Conservation (phyloP, 1,140 invertebrate species). For the Teleogryllus occipitalis region DNA sequence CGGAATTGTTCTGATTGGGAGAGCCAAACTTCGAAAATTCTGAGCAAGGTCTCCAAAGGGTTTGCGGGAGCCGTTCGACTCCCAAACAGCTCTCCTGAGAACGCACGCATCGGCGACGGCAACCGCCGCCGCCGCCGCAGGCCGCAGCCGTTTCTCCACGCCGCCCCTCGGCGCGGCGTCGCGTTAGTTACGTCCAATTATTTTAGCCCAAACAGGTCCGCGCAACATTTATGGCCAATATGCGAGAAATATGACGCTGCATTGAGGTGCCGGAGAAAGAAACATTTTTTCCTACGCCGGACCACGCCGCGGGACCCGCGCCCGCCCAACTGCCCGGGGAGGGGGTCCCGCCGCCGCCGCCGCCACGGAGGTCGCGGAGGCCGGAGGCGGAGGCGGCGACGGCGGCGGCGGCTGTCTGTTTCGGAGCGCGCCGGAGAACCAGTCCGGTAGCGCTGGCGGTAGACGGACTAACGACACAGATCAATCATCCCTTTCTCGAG, state of each 20-base stretch:
- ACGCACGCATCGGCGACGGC: too few relatives aligned
- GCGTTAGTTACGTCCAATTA: constrained; percentile 4
- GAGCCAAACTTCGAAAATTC: too few relatives aligned
- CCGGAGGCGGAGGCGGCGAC: too few relatives aligned
- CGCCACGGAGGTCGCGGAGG: background rate
- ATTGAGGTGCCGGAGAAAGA: constrained; percentile 3
- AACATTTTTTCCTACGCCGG: background rate
- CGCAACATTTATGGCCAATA: background rate
- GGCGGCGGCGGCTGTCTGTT: background rate
- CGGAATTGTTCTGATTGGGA: too few relatives aligned
- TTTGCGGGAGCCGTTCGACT: too few relatives aligned
- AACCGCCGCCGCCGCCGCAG: background rate
- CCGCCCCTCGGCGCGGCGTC: too few relatives aligned
- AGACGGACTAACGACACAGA: constrained; percentile 3
- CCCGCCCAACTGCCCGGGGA: background rate
- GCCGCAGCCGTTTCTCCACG: background rate
- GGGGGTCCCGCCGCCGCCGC: too few relatives aligned
- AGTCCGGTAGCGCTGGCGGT: background rate
- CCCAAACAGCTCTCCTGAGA: too few relatives aligned
- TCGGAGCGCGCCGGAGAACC: background rate
- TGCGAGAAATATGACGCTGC: constrained; percentile 3
- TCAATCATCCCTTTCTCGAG: constrained; percentile 1
- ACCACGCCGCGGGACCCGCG: background rate
- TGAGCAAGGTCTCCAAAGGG: too few relatives aligned
- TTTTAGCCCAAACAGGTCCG: background rate